A percentile compares a stretch with the other conserved stretches of the same genome.
phyloP scores from a whole-genome alignment of 2,113 vertebrate genomes.

The Labeo rohita region DNA sequence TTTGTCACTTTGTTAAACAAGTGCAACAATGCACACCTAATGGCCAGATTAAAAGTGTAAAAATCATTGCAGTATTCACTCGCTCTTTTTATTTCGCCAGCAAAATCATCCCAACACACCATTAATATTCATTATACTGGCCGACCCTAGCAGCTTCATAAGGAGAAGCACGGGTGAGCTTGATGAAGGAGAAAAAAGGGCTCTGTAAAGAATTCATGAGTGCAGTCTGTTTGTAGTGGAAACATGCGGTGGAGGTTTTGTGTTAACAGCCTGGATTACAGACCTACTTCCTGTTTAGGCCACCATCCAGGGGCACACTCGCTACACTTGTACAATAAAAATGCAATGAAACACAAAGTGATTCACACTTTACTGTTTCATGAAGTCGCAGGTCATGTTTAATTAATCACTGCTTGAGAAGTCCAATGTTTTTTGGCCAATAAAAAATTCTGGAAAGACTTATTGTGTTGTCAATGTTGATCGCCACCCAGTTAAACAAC shows the following conservation, averaged over 20 bases:
- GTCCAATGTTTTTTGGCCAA: neutral
- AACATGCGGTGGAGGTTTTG: conserved; percentile 28
- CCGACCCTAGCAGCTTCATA: neutral
- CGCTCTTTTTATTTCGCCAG: neutral
- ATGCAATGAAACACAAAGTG: neutral
- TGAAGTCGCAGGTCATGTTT: neutral
- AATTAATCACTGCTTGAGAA: neutral
- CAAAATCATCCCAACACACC: neutral
- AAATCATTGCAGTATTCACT: neutral
- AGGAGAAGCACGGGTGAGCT: neutral
- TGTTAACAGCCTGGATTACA: conserved; percentile 33
- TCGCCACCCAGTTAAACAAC: neutral
- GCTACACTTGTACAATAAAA: neutral
- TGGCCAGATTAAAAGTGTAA: neutral
- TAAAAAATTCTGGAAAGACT: conserved; percentile 4
- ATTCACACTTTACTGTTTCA: neutral
- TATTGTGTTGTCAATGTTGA: neutral
- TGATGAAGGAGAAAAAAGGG: conserved; percentile 36
- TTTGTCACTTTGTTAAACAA: neutral
- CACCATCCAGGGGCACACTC: neutral
- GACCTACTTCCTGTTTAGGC: conserved; percentile 23
- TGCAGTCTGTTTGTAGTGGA: conserved; percentile 22
- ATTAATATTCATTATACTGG: conserved; percentile 6
- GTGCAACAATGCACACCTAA: neutral
- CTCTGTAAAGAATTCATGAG: conserved; percentile 47